Evolutionary conservation across 2,888 invertebrate species (phyloP), one percentile per base, ranked within the genome.

Genomic region (Didymodactylos carnosus): DNA sequence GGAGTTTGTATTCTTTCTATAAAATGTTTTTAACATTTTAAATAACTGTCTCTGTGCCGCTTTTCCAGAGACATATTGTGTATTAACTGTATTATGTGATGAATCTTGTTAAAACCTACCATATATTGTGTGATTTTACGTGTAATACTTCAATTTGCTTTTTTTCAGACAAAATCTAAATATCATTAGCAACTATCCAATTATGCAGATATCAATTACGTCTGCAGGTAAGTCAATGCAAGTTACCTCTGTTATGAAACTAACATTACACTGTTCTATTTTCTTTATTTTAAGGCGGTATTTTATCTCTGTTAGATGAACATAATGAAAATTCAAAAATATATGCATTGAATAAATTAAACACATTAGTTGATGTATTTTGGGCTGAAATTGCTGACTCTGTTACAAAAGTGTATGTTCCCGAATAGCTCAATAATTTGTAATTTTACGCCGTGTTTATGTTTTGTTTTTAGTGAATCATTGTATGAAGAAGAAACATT

Each of bases 341-440:
- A 39, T 95, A 94, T 83, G 94, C 95, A 23, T 84, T 97, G 79
- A 90, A 90, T 80, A 93, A 94, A 82, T 86, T 97, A 79, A 91
- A 95, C 84, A 87, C 88, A 80, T 91, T 97, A 80, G 94, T 95
- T 1, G 93, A 95, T 83, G 91, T 93, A 82, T 97, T 97, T 85
- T 97, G 95, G 95, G 92, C 95, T 13, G 95, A 97, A 86, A 95
- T 97, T 79, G 94, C 94, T 0, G 95, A 97, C 84, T 91, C 94
- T 19, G 92, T 97, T 79, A 91, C 91, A 80, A 95, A 94, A 85
- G 94, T 97, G 88, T 89, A 85, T 84, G 86, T 83, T 69, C 27
- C 49, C 70, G n/a, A n/a, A n/a, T n/a, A n/a, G n/a, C n/a, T n/a
- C n/a, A n/a, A n/a, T 14, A 23, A 16, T 23, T 75, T 25, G 3